A percentile compares a stretch with the other conserved stretches of the same genome.
These are phyloP conservation scores for Megaleporinus macrocephalus DNA, from an alignment of 2,113 vertebrate genomes.

Conservation along the genomic window DNA sequence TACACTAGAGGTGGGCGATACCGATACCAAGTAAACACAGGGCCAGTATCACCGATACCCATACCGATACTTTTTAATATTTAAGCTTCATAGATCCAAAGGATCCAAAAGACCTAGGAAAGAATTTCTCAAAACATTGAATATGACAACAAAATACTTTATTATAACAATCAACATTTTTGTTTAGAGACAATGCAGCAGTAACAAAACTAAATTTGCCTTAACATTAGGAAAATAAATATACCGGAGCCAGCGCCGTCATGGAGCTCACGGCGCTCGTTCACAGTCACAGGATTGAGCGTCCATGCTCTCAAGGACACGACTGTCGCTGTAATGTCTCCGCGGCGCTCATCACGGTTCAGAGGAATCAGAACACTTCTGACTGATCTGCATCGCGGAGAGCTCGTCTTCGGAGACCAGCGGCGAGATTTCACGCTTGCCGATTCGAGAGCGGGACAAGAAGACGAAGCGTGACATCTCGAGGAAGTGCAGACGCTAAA, in stretches of 20 bases:
- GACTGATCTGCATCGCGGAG: not conserved
- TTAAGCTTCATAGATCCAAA: too few relatives aligned
- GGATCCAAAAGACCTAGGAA: too few relatives aligned
- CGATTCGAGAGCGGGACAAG: not conserved
- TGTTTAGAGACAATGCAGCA: too few relatives aligned
- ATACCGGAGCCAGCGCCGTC: not conserved
- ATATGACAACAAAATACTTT: too few relatives aligned
- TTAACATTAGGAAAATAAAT: too few relatives aligned
- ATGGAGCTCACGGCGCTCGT: not conserved
- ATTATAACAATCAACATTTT: too few relatives aligned
- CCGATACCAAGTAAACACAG: too few relatives aligned
- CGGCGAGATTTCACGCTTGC: not conserved
- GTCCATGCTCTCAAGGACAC: not conserved
- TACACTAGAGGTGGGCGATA: too few relatives aligned
- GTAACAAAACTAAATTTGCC: too few relatives aligned
- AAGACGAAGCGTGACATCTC: not conserved
- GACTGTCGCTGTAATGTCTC: not conserved
- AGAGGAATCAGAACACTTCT: not conserved
- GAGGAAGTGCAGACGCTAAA: not conserved
- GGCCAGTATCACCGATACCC: too few relatives aligned
- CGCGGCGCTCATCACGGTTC: not conserved
- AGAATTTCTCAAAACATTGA: too few relatives aligned
- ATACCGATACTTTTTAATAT: too few relatives aligned
- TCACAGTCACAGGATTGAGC: not conserved
- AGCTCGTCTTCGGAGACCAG: not conserved